These are phyloP conservation scores for Epinephelus malabaricus DNA, from an alignment of 2,797 vertebrate species.

Conservation along the genomic window DNA sequence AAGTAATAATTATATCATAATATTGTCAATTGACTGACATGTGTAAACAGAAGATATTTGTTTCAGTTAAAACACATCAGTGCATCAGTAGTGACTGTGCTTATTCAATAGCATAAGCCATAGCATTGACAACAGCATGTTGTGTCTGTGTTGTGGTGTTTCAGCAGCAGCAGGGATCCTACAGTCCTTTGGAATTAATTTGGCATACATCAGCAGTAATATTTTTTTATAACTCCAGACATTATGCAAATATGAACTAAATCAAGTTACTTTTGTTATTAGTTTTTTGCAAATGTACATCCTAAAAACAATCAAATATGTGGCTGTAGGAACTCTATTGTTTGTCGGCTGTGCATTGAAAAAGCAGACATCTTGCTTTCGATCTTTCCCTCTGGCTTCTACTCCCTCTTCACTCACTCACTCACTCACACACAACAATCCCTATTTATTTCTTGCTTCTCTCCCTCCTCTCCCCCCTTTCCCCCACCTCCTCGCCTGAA, in stretches of 20 bases:
- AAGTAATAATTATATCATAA: too few species aligned
- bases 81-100: not conserved
- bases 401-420: conserved; percentile 17
- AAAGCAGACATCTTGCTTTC: not conserved
- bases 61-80: not conserved
- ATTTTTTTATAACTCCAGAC: not conserved
- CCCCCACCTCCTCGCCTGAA: conserved; percentile 38
- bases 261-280: not conserved
- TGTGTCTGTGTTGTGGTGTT: not conserved
- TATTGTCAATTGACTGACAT: too few species aligned
- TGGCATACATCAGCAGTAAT: not conserved
- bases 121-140: conserved; percentile 17
- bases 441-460: conserved; percentile 68
- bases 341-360: not conserved
- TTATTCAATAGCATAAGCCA: rapidly evolving
- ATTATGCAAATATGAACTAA: not conserved
- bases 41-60: not conserved
- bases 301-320: not conserved
- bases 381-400: conserved; percentile 19
- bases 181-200: not conserved
- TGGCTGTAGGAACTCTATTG: conserved; percentile 34
- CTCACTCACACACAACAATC: conserved; percentile 6
- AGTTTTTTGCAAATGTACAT: not conserved
- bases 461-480: conserved; percentile 38
- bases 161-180: conserved; percentile 32